phyloP scores from a whole-genome alignment of 35 echinoderm and acorn worm species.

The Eucidaris tribuloides region DNA sequence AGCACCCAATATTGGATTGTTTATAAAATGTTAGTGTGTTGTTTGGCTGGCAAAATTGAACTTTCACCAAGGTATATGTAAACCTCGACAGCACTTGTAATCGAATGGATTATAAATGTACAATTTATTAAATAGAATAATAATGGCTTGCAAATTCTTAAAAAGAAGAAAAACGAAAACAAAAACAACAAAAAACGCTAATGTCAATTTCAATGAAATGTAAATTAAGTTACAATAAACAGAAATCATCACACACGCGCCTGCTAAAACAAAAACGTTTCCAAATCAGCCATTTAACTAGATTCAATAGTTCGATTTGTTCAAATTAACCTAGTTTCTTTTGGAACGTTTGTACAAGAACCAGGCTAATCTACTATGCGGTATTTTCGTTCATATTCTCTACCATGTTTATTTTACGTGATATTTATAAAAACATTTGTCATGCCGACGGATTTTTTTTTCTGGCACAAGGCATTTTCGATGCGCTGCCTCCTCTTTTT shows the following conservation, averaged over 20 bases:
- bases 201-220: neutral
- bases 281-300: neutral
- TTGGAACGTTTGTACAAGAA: neutral
- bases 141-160: neutral
- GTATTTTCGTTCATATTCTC: neutral
- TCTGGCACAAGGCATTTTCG: too few species aligned
- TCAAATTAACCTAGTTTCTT: slow-evolving; percentile 22
- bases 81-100: too few species aligned
- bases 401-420: neutral
- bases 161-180: neutral
- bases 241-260: neutral
- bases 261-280: neutral
- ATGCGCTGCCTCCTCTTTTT: neutral
- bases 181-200: neutral
- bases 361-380: neutral
- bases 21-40: too few species aligned
- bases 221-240: neutral
- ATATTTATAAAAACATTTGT: neutral
- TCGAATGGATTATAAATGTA: neutral
- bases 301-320: slow-evolving; percentile 15
- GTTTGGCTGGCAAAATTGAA: too few species aligned
- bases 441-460: neutral
- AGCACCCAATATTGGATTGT: too few species aligned
- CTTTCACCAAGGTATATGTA: too few species aligned
- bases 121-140: neutral